Evolutionary conservation across 2,888 invertebrate genomes (phyloP), one percentile per base, ranked within the genome.

Genomic region (Prosopocoilus inquinatus): DNA sequence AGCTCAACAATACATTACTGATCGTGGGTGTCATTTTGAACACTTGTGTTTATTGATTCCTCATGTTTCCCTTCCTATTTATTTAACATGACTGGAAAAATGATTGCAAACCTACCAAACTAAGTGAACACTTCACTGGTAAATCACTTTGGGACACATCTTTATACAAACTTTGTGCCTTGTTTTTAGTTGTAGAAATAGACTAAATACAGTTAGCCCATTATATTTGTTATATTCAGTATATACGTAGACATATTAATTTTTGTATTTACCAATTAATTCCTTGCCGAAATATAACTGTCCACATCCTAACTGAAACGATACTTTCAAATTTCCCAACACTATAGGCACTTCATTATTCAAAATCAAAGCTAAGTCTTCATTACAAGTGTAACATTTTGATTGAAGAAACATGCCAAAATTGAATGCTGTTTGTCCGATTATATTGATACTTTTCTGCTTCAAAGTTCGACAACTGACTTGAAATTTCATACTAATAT

Each of bases 271-370:
- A 79, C 78, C 78, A 59, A 80, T 66, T 66, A 79, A 79, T 61
- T 81, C 77, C 66, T 75, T 78, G 36, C 80, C 81, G 69, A 81
- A 82, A 65, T 81, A 78, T 46, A 78, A 66, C 62, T 72, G 71
- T 60, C 79, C 79, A 63, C 77, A 78, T 4, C 80, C 80, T 50
- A 82, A 71, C 64, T 80, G 79, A 32, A 77, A 63, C 2, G 75
- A 73, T 4, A 81, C 71, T 68, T 76, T 80, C 16, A 82, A 64
- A 46, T 72, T 75, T 1, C 81, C 81, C 44, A 75, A 62, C 11
- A 65, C 55, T 53, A 80, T 73, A 59, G 79, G 78, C 3, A 75
- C 73, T 36, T 75, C 75, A 62, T 77, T 77, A 59, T 76, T 75
- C 12, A 71, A 63, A 47, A 72, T 61, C 39, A 82, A 67, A 8